Evolutionary conservation across 2,888 invertebrate genomes (phyloP), one percentile per base, ranked within the genome.

Genomic region (Pheosia gnoma): DNA sequence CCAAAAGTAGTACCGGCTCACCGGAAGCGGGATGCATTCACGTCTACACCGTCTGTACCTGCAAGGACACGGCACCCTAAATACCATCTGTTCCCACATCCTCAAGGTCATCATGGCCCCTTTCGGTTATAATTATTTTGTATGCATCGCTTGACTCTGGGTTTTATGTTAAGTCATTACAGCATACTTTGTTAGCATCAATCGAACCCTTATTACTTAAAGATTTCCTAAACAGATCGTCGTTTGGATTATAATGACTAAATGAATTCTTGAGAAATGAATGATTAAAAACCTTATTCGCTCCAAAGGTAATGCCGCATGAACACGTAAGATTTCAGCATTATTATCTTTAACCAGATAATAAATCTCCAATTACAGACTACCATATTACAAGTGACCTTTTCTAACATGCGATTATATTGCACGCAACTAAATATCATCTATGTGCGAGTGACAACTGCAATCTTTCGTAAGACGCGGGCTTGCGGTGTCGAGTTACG

Each of bases 1-100:
- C n/a, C n/a, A 47, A 47, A 47, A 47, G n/a, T 47, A n/a, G n/a
- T 5, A n/a, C 47, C n/a, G 47, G 5, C n/a, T 47, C 78, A 72
- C 81, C 89, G 91, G 89, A 91, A 87, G 84, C 81, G 71, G 80
- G 82, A 81, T 80, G 77, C 76, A 63, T 71, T 70, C 72, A 79
- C 73, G 78, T 79, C 66, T 77, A 66, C 72, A 68, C 63, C 70
- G 78, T 77, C 75, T 78, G 79, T 77, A 79, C 75, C 75, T 79
- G 70, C 88, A 90, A 90, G 91, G 89, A 82, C 87, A 75, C 61
- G 38, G n/a, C n/a, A 47, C 53, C 53, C 67, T 72, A 68, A 75
- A 78, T 73, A 80, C 79, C 82, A 78, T 71, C 78, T 81, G 84
- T 88, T 87, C 85, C 82, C 82, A 84, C 81, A 80, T 79, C 71